These are phyloP conservation scores for Leptopilina syphax DNA, from an alignment of 2,888 invertebrate genomes.

Conservation along the genomic window DNA sequence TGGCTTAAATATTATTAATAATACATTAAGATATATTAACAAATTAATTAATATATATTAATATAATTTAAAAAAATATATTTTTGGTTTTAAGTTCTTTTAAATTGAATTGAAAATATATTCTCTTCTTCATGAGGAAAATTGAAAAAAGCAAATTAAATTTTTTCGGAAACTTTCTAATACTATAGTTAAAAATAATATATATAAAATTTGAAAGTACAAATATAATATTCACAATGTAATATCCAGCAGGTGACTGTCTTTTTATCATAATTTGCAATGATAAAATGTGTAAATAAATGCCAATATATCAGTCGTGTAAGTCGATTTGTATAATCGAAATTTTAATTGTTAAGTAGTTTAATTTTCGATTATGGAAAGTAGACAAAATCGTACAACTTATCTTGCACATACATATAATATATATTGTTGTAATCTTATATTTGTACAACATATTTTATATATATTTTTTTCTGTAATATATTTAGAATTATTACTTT, in stretches of 20 bases:
- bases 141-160: background rate
- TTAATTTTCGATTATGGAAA: background rate
- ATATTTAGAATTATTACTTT: too few species aligned
- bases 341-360: conserved; percentile 25
- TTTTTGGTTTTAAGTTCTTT: too few species aligned
- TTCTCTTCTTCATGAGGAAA: too few species aligned
- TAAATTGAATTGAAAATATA: too few species aligned
- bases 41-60: too few species aligned
- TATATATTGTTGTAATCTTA: too few species aligned
- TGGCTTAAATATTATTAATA: too few species aligned
- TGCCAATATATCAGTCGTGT: conserved; percentile 19
- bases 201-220: background rate
- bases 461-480: background rate
- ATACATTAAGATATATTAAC: too few species aligned
- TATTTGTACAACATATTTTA: too few species aligned
- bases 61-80: too few species aligned
- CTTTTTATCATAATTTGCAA: conserved; percentile 31
- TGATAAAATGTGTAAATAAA: conserved; percentile 33
- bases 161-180: background rate
- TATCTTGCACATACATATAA: background rate
- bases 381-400: background rate
- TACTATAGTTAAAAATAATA: background rate
- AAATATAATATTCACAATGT: background rate
- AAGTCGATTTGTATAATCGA: conserved; percentile 16
- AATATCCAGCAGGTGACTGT: conserved; percentile 24